These are phyloP conservation scores for Amblyopsis hoosieri DNA, from an alignment of 2,797 vertebrate species.

Conservation along the genomic window DNA sequence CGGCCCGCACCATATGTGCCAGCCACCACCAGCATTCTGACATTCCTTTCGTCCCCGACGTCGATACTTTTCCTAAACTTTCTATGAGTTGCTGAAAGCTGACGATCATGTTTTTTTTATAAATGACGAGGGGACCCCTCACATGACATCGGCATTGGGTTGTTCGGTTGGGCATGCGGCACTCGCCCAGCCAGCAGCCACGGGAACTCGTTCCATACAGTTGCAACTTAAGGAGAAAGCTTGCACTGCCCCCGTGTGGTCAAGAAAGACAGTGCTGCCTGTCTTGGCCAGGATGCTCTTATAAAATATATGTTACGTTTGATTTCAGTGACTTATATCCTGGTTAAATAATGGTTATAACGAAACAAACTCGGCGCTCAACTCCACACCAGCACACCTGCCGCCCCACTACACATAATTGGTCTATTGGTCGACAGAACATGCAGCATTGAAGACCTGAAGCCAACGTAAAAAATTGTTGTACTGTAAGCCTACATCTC, in stretches of 20 bases:
- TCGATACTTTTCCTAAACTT: slow-evolving; percentile 39
- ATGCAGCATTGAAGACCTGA: slow-evolving; percentile 67
- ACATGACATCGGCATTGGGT: neutral
- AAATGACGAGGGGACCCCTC: slow-evolving; percentile 52
- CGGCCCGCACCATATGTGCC: too few relatives aligned
- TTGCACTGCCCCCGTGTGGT: slow-evolving; percentile 45
- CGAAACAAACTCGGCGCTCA: slow-evolving; percentile 48
- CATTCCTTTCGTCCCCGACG: slow-evolving; percentile 39
- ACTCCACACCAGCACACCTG: slow-evolving; percentile 24
- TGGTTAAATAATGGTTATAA: too few relatives aligned
- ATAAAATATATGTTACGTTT: too few relatives aligned
- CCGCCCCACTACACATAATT: too few relatives aligned
- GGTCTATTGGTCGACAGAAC: slow-evolving; percentile 50
- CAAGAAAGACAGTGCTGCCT: slow-evolving; percentile 23
- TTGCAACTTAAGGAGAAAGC: slow-evolving; percentile 27
- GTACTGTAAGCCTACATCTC: too few relatives aligned
- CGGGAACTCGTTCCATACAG: slow-evolving; percentile 22
- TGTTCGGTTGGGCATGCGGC: too few relatives aligned
- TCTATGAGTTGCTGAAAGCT: slow-evolving; percentile 57
- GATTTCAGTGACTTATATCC: too few relatives aligned
- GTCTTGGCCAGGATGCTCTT: too few relatives aligned
- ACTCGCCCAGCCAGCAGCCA: neutral
- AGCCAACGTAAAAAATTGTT: slow-evolving; percentile 54
- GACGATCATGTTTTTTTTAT: slow-evolving; percentile 52
- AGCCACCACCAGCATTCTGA: slow-evolving; percentile 42